A percentile compares a stretch with the other conserved stretches of the same genome.
These are phyloP conservation scores for Oplegnathus fasciatus DNA, from an alignment of 2,113 vertebrate genomes.

Conservation along the genomic window DNA sequence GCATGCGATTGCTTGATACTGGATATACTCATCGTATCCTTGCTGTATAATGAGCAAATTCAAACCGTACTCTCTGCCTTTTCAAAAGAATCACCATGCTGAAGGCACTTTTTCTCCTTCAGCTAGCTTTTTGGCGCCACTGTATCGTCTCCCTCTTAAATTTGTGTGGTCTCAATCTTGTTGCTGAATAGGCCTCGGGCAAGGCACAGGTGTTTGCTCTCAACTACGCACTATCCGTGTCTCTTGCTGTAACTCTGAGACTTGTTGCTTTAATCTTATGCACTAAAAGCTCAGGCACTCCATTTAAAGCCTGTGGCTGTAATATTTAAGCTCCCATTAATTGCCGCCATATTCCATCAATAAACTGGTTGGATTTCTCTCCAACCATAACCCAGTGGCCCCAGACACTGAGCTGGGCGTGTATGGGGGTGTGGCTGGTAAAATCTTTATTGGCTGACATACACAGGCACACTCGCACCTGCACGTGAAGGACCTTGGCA, in stretches of 20 bases:
- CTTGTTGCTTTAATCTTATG: conserved; percentile 33
- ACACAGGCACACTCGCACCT: background rate
- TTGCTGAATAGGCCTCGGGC: background rate
- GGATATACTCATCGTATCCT: background rate
- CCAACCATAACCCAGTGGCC: background rate
- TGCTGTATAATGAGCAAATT: conserved; percentile 12
- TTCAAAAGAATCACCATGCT: conserved; percentile 6
- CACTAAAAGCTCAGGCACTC: background rate
- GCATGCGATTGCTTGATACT: background rate
- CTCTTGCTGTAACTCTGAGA: conserved; percentile 4
- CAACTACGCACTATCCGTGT: background rate
- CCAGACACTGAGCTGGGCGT: conserved; percentile 5
- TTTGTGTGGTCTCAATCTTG: background rate
- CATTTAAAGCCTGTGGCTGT: background rate
- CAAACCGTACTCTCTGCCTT: background rate
- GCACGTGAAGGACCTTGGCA: conserved; percentile 33
- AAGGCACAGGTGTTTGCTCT: conserved; percentile 35
- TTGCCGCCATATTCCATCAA: conserved; percentile 17
- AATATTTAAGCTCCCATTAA: conserved; percentile 17
- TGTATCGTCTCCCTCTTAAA: background rate
- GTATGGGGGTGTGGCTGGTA: conserved; percentile 26
- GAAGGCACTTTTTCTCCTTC: background rate
- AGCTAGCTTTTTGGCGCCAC: background rate
- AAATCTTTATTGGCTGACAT: conserved; percentile 41
- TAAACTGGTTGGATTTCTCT: conserved; percentile 13